phyloP scores from a whole-genome alignment of 2,113 vertebrate genomes.

The Grantiella picta region DNA sequence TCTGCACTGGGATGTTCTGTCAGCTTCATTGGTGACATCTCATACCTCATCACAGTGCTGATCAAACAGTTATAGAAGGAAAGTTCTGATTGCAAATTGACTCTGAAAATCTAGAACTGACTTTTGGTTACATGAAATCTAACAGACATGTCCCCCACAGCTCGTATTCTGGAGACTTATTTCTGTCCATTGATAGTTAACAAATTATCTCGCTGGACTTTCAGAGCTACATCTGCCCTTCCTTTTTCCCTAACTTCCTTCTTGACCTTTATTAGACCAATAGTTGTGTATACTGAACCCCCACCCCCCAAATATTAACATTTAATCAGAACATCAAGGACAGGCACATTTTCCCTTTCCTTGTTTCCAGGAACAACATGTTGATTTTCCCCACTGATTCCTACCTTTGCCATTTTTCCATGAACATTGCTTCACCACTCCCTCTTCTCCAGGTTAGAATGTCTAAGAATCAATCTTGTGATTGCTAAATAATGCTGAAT shows the following conservation, averaged over 20 bases:
- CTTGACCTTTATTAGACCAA: background rate
- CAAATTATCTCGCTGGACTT: background rate
- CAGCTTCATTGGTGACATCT: background rate
- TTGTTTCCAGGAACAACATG: background rate
- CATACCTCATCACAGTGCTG: background rate
- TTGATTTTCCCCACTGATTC: background rate
- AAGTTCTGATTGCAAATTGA: background rate
- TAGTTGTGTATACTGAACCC: background rate
- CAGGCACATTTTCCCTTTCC: background rate
- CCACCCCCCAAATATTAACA: accelerated
- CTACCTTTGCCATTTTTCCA: background rate
- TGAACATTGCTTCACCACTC: background rate
- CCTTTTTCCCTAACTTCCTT: background rate
- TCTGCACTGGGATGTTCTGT: background rate
- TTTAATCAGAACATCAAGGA: background rate
- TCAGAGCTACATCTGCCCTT: background rate
- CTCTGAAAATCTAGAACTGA: background rate
- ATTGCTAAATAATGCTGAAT: constrained; percentile 26
- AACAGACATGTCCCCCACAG: background rate
- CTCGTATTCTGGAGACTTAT: background rate
- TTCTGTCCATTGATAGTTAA: background rate
- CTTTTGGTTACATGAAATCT: background rate
- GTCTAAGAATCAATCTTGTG: background rate
- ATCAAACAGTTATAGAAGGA: background rate
- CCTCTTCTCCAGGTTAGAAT: background rate